These are phyloP conservation scores for Teleogryllus occipitalis DNA, from an alignment of 1,140 invertebrate genomes.

Conservation along the genomic window DNA sequence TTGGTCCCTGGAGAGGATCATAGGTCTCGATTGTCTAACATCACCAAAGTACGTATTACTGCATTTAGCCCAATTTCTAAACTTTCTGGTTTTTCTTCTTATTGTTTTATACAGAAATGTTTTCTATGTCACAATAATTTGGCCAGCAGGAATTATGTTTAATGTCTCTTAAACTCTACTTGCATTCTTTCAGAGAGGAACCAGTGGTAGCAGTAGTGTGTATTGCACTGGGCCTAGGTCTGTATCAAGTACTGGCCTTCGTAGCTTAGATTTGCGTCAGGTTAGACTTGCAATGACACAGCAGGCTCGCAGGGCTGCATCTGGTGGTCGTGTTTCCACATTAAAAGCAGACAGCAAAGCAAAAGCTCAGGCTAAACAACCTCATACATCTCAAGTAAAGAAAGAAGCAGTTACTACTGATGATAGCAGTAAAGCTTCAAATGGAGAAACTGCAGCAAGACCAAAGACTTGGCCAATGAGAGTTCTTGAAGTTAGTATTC, in stretches of 20 bases:
- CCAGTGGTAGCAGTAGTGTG: not conserved
- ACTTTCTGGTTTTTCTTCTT: too few relatives aligned
- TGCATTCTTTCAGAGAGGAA: not conserved
- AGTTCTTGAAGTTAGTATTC: constrained; percentile 21
- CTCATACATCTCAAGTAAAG: constrained; percentile 33
- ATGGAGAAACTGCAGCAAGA: constrained; percentile 29
- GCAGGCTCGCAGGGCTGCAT: constrained; percentile 32
- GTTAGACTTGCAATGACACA: constrained; percentile 50
- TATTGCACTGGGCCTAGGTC: not conserved
- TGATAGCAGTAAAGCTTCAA: not conserved
- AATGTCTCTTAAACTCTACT: not conserved
- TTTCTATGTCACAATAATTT: too few relatives aligned
- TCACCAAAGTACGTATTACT: not conserved
- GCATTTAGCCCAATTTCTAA: too few relatives aligned
- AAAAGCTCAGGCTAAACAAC: constrained; percentile 29
- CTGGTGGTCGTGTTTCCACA: constrained; percentile 18
- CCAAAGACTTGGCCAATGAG: constrained; percentile 39
- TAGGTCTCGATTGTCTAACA: not conserved
- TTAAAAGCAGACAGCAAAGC: constrained; percentile 13
- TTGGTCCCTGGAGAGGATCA: constrained; percentile 38
- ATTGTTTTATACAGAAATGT: too few relatives aligned
- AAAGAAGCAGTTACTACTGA: constrained; percentile 11
- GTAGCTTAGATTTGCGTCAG: constrained; percentile 45
- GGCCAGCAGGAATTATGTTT: too few relatives aligned
- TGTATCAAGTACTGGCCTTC: constrained; percentile 21